Base-by-base conservation (phyloP, 1,140 invertebrate genomes). In the Brachionus asplanchnoidis region DNA sequence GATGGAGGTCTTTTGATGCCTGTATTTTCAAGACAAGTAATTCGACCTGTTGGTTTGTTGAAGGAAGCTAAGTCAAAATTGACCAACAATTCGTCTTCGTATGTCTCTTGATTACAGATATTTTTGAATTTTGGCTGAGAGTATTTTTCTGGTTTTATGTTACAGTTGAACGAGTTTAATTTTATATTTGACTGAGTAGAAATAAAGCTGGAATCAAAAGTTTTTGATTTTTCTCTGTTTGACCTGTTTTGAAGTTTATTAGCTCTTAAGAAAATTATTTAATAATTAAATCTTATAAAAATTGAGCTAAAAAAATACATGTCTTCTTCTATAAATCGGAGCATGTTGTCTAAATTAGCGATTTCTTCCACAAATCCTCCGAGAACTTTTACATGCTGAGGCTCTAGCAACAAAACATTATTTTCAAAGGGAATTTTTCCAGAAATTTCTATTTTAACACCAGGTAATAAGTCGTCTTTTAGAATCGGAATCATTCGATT, bases 361-460 rank as follows among this genome's bases (percentile, higher is more conserved):
- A 65, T 65, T 23, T 82, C 79, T 40, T 82, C 79, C 26, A 82
- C 53, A 40, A 14, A 32, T 26, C 79, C 79, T 12, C 79, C 79
- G 5, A 82, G n/a, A 8, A 82, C 79, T 42, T 60, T 82, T 17
- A 82, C 53, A 46, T 82, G 28, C n/a, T 82, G 32, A 44, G 79
- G 65, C 8, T 68, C 53, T 3, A 82, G 20, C n/a, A 82, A 82
- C 3, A 82, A 28, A 36, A 82, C 79, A 23, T 28, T 26, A 46
- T 82, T 68, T 46, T 60, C 32, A 65, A 42, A 82, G 14, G 20
- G 32, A 12, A 82, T 44, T 65, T 40, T 26, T 3, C 79, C 79
- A 11, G 32, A 44, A 36, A 82, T 40, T 46, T 82, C 53, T 20
- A 82, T 23, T 46, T 82, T 82, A 28, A 56, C 60, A 11, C 79